Evolutionary conservation across 2,888 invertebrate species (phyloP).

Genomic region (Trichogramma dendrolimi): DNA sequence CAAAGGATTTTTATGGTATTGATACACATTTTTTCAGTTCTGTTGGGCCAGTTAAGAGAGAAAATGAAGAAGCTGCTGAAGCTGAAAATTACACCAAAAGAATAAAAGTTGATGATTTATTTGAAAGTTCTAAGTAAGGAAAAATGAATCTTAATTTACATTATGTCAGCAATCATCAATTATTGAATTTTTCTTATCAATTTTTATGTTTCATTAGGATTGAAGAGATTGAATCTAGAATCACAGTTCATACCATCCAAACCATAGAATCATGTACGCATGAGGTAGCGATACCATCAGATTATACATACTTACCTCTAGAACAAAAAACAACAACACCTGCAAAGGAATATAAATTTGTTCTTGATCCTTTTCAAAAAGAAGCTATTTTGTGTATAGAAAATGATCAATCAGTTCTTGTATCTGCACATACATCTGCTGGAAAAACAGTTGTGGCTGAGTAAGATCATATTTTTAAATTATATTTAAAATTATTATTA

Average conservation of each 20-base stretch:
- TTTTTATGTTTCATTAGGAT: not conserved
- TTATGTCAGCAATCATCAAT: not conserved
- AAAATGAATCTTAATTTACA: not conserved
- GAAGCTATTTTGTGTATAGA: slow-evolving; percentile 95
- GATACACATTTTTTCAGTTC: not conserved
- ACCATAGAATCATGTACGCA: slow-evolving; percentile 92
- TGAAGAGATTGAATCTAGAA: slow-evolving; percentile 73
- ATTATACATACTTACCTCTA: slow-evolving; percentile 69
- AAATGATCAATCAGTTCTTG: slow-evolving; percentile 95
- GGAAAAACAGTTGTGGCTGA: slow-evolving; percentile 99
- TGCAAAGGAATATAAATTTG: slow-evolving; percentile 89
- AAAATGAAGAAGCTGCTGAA: slow-evolving; percentile 36
- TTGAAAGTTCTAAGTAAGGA: slow-evolving; percentile 47
- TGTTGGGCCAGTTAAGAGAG: slow-evolving; percentile 26
- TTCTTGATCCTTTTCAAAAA: slow-evolving; percentile 95
- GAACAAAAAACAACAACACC: slow-evolving; percentile 63
- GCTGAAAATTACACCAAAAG: slow-evolving; percentile 35
- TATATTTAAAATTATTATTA: slow-evolving; percentile 8
- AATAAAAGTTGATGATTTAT: slow-evolving; percentile 38
- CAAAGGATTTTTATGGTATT: too few relatives aligned
- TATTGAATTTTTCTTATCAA: slow-evolving; percentile 11
- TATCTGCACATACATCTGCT: slow-evolving; percentile 98
- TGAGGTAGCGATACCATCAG: slow-evolving; percentile 91
- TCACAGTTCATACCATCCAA: slow-evolving; percentile 83
- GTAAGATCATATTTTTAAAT: slow-evolving; percentile 57